Percentiles rank a stretch among this genome's conserved stretches.
Evolutionary conservation across 2,797 vertebrate species (phyloP).

Genomic region (Oreonectes daqikongensis): DNA sequence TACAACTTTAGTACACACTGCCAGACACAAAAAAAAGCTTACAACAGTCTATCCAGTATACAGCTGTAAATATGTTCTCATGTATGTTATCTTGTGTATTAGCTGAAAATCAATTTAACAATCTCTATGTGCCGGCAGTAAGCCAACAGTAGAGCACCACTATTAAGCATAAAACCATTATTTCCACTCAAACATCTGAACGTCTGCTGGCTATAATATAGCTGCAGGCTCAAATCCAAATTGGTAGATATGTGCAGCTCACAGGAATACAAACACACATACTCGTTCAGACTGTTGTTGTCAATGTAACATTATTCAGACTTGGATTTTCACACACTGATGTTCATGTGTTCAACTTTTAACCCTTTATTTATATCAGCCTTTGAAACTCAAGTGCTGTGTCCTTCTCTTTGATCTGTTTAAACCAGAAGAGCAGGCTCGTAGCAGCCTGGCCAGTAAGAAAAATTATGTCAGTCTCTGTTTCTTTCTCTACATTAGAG

Average conservation of each 20-base stretch:
- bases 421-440: slow-evolving; percentile 4
- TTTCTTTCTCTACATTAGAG: too few species aligned
- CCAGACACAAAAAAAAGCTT: neutral
- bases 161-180: slow-evolving; percentile 1
- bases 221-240: slow-evolving; percentile 30
- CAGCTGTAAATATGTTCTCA: neutral
- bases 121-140: neutral
- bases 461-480: neutral
- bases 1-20: too few species aligned
- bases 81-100: neutral
- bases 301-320: slow-evolving; percentile 4
- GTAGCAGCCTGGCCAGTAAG: neutral
- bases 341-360: neutral
- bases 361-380: slow-evolving; percentile 14
- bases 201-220: slow-evolving; percentile 17
- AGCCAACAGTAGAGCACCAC: slow-evolving; percentile 14
- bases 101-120: slow-evolving; percentile 5
- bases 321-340: neutral
- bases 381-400: slow-evolving; percentile 22
- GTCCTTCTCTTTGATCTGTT: slow-evolving; percentile 29
- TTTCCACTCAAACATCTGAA: slow-evolving; percentile 15
- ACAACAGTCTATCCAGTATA: neutral
- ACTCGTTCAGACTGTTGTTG: slow-evolving; percentile 1
- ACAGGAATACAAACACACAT: slow-evolving; percentile 18
- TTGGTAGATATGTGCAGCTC: slow-evolving; percentile 22